Base-by-base conservation (phyloP, 1,140 invertebrate genomes). In the Teleopsis dalmanni region DNA sequence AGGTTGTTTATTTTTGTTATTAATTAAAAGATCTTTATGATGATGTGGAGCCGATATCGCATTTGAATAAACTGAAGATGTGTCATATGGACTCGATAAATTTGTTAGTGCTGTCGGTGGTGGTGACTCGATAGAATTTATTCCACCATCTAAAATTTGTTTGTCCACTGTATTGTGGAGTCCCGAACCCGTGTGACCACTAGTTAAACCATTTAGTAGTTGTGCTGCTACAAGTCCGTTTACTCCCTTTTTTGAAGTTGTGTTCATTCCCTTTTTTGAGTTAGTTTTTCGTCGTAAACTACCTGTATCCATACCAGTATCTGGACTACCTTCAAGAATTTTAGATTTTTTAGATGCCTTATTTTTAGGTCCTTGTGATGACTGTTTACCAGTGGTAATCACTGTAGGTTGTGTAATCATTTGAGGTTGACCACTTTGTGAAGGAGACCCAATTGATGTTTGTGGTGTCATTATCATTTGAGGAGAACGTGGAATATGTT, bases 401-500 rank as follows among this genome's bases (percentile, higher is more conserved):
- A 88, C 86, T 4, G 84, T 88, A 4, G 83, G 86, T 54, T 85
- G 85, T 38, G 81, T 84, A 52, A 88, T 84, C 53, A 85, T 68
- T 62, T 85, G 83, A n/a, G 82, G 78, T 67, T 85, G 83, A 60
- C 80, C 85, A 2, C 65, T 62, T 4, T 84, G 84, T 31, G 85
- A 60, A 34, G 68, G 68, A 0, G 68, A 71, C 0, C 58, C 58
- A 34, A 71, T 65, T 58, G 70, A 69, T 5, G 67, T 57, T 50
- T 69, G 65, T 53, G 64, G 62, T 71, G 78, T 77, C 48, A 84
- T 76, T 42, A 80, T 78, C 4, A 83, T 74, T 59, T 86, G 84
- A 9, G 84, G 85, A 18, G 85, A 86, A 25, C 88, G 75, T 0
- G 91, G 88, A 21, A 91, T 82, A 63, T 96, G 91, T 57, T 95